Percentiles rank a stretch among this genome's conserved stretches.
Evolutionary conservation across 2,797 vertebrate species (phyloP).

Genomic region (Lacerta agilis): DNA sequence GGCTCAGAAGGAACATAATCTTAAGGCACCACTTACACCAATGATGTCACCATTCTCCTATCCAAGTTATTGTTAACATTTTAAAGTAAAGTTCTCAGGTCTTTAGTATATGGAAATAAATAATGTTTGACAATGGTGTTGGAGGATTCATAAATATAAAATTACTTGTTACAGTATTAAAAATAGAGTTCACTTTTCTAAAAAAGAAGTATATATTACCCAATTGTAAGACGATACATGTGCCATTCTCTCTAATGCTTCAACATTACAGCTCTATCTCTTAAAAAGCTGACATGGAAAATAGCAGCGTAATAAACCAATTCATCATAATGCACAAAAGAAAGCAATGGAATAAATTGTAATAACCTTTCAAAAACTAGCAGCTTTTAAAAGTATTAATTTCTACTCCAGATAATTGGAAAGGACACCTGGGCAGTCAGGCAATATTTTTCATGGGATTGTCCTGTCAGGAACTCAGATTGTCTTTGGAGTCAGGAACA

Average conservation of each 20-base stretch:
- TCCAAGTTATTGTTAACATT: slow-evolving; percentile 65
- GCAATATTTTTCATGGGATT: slow-evolving; percentile 89
- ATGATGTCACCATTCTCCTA: slow-evolving; percentile 22
- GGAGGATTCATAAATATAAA: slow-evolving; percentile 75
- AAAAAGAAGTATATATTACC: slow-evolving; percentile 72
- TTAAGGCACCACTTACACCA: too few species aligned
- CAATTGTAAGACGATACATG: slow-evolving; percentile 79
- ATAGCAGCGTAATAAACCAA: slow-evolving; percentile 81
- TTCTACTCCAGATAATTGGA: slow-evolving; percentile 91
- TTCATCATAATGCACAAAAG: slow-evolving; percentile 83
- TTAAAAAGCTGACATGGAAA: slow-evolving; percentile 83
- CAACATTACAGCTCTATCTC: slow-evolving; percentile 79
- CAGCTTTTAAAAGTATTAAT: slow-evolving; percentile 93
- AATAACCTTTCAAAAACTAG: slow-evolving; percentile 90
- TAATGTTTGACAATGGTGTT: slow-evolving; percentile 72
- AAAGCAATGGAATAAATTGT: slow-evolving; percentile 85
- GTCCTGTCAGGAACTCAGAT: slow-evolving; percentile 86
- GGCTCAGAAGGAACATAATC: too few species aligned
- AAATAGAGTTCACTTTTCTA: slow-evolving; percentile 72
- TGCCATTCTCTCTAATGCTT: slow-evolving; percentile 79
- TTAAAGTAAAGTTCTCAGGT: slow-evolving; percentile 63
- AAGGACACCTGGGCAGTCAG: slow-evolving; percentile 84
- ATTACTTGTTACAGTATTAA: slow-evolving; percentile 77
- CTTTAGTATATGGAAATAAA: slow-evolving; percentile 68
- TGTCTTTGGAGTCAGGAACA: slow-evolving; percentile 86